Evolutionary conservation across 2,797 vertebrate genomes (phyloP).

Genomic region (Oryzias dopingdopingensis): DNA sequence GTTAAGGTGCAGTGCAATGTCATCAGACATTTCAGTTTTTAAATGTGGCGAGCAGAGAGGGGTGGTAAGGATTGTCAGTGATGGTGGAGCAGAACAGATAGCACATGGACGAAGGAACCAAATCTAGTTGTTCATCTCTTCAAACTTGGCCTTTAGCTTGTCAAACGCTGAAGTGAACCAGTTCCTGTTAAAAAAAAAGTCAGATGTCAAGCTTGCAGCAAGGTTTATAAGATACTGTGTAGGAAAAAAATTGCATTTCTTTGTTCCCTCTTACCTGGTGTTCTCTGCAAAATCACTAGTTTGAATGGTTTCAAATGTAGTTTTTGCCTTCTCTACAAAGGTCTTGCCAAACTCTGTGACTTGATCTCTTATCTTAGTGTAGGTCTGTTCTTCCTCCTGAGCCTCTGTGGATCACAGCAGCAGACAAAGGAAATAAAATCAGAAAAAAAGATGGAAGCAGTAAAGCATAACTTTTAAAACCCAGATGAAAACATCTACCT

Average conservation of each 20-base stretch:
- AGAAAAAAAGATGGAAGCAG: neutral
- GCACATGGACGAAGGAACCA: neutral
- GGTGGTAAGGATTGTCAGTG: constrained; percentile 8
- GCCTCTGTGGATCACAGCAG: constrained; percentile 57
- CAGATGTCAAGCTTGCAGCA: accelerated
- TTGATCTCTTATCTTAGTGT: constrained; percentile 15
- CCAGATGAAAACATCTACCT: constrained; percentile 57
- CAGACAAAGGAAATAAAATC: neutral
- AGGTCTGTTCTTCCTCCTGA: constrained; percentile 33
- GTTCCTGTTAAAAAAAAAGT: constrained; percentile 35
- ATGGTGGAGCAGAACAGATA: neutral
- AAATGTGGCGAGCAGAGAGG: neutral
- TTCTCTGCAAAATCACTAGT: constrained; percentile 40
- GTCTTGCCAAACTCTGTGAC: constrained; percentile 21
- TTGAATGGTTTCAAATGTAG: accelerated
- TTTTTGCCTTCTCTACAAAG: constrained; percentile 43
- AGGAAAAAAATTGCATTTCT: neutral
- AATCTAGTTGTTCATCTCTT: accelerated
- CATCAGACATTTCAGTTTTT: neutral
- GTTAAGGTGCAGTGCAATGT: constrained; percentile 7
- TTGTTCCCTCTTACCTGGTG: constrained; percentile 53
- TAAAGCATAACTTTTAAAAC: neutral
- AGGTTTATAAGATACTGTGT: too few relatives aligned
- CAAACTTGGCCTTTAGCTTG: accelerated
- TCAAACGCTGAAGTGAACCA: constrained; percentile 32